Conservation (phyloP, 2,888 invertebrate genomes). For the Bombylius discolor region DNA sequence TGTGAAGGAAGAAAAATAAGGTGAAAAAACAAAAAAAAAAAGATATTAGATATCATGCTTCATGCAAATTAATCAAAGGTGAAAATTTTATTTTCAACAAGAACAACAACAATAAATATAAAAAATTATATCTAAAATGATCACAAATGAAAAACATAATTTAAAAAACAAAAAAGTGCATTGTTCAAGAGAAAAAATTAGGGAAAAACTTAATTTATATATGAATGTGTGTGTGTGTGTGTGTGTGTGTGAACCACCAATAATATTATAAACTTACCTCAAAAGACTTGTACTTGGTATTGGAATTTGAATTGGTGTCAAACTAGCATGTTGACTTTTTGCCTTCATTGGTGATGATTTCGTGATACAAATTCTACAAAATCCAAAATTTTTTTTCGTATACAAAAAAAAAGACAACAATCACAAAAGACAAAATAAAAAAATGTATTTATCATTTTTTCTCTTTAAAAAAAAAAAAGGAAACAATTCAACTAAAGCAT, state of each 20-base stretch:
- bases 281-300: constrained; percentile 11
- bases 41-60: background rate
- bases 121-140: too few relatives aligned
- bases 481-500: too few relatives aligned
- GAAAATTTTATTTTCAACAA: too few relatives aligned
- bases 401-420: too few relatives aligned
- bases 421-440: too few relatives aligned
- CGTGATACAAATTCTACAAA: constrained; percentile 14
- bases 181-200: too few relatives aligned
- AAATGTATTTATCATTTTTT: too few relatives aligned
- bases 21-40: background rate
- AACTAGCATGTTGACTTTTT: constrained; percentile 11
- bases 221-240: background rate
- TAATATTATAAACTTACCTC: constrained; percentile 11
- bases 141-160: too few relatives aligned
- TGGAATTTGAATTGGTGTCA: constrained; percentile 19
- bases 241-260: background rate
- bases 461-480: too few relatives aligned
- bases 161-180: too few relatives aligned
- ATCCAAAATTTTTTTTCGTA: background rate
- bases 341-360: constrained; percentile 15
- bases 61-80: too few relatives aligned
- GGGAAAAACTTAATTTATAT: background rate
- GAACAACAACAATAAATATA: too few relatives aligned
- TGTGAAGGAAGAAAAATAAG: background rate